Evolutionary conservation across 2,797 vertebrate genomes (phyloP), one percentile per base, ranked within the genome.

Genomic region (Mus minutoides): DNA sequence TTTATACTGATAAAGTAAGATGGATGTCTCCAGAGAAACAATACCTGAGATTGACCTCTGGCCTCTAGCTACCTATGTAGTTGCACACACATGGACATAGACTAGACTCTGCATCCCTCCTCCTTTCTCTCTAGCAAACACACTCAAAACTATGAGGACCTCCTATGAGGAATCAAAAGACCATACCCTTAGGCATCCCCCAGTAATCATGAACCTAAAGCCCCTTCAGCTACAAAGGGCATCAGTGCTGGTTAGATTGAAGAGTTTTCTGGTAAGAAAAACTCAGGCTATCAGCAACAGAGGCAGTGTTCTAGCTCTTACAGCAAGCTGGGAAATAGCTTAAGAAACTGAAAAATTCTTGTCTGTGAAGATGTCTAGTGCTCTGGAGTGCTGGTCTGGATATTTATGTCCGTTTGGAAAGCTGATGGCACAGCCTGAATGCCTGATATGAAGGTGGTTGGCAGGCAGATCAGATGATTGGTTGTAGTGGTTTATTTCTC

Each of bases 271-370:
- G 17, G 3, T 79, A 79, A 90, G 77, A 77, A 88, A 94, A 94
- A 92, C 58, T 92, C 92, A 77, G 71, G 46, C 40, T 78, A 84
- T 92, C 95, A 93, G 76, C 79, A 13, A 60, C n/a, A 49, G 89
- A 85, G 84, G 17, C 43, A 19, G 6, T 16, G 82, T 89, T 88
- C 92, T 90, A 95, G 1, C 52, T 16, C 17, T 29, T 73, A 88
- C 56, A 89, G 62, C 73, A 91, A 96, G 92, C 95, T 97, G 94
- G 92, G 88, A 97, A 97, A 98, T 29, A 92, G 83, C 73, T 97
- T 97, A 97, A 96, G 94, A 76, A 92, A 49, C 8, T 75, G 56
- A 82, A 93, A 86, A 92, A 95, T 96, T 91, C 85, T 96, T 73
- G 17, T 92, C 93, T 95, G 73, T 85, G 43, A 96, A 43, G 88